Conservation (phyloP, 2,113 vertebrate genomes). For the Istiophorus platypterus region DNA sequence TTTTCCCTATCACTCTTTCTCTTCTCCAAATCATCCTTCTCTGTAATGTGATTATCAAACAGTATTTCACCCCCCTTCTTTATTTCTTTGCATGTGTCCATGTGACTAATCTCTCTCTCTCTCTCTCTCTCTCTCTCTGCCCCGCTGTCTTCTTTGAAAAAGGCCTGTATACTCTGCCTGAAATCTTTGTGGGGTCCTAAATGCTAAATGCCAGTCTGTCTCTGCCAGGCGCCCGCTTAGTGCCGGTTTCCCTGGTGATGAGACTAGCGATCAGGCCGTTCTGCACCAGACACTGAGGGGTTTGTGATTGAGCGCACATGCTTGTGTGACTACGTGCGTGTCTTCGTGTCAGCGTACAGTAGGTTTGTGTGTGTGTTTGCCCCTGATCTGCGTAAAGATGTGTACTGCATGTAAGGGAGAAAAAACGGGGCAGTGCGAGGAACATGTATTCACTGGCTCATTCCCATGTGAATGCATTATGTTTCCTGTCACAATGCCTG, state of each 20-base stretch:
- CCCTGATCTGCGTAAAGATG: conserved; percentile 1
- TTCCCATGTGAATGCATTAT: conserved; percentile 85
- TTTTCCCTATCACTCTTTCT: not conserved
- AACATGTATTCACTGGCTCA: conserved; percentile 62
- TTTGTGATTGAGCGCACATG: conserved; percentile 65
- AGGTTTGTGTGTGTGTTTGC: conserved; percentile 37
- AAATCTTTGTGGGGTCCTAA: conserved; percentile 76
- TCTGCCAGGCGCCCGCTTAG: conserved; percentile 79
- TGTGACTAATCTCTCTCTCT: conserved; percentile 40
- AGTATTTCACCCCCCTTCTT: conserved; percentile 37
- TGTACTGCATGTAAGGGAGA: conserved; percentile 31
- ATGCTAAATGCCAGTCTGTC: conserved; percentile 76
- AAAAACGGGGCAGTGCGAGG: conserved; percentile 18
- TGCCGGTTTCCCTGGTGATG: conserved; percentile 83
- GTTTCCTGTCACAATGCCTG: conserved; percentile 74
- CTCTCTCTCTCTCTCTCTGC: conserved; percentile 12
- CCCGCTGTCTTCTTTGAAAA: conserved; percentile 54
- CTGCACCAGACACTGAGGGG: conserved; percentile 80
- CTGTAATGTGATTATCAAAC: conserved; percentile 32
- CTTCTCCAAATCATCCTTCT: conserved; percentile 1
- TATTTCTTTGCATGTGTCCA: conserved; percentile 41
- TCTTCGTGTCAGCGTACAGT: conserved; percentile 50
- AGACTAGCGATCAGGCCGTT: conserved; percentile 71
- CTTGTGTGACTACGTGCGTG: conserved; percentile 40
- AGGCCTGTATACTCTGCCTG: conserved; percentile 66